Evolutionary conservation across 2,888 invertebrate genomes (phyloP), one percentile per base, ranked within the genome.

Genomic region (Caradrina kadenii): DNA sequence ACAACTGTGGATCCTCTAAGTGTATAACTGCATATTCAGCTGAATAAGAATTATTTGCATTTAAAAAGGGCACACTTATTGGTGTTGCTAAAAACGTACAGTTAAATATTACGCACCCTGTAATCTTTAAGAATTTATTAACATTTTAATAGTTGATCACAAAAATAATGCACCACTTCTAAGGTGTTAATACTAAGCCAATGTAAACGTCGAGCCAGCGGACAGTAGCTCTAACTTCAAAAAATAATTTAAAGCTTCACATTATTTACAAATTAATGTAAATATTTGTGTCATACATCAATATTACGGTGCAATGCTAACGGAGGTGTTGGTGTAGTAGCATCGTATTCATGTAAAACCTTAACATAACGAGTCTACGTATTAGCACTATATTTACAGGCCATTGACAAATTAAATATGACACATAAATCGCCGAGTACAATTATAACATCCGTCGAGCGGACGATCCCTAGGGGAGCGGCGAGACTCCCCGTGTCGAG

Each of bases 231-330:
- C 84, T 82, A 90, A 89, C 87, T 85, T 91, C 87, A 86, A 93
- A 93, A 92, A 95, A 95, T 94, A 94, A 94, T 94, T 95, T 96
- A 95, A 95, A 94, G 94, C 94, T 94, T 94, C 90, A 92, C 90
- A 91, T 87, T 87, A 90, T 88, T 89, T 90, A 91, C 92, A 89
- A 91, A 17, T 15, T 3, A 45, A 90, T 67, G 76, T 76, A 91
- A 90, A 89, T 89, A 88, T 87, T 88, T 80, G 80, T 78, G 79
- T 81, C 81, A 81, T 72, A 82, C 79, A 81, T 84, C 77, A 83
- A 80, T 77, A 73, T 60, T 71, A 64, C 59, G 71, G 66, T 69
- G 79, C 73, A 68, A 67, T 63, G 55, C 59, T 56, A 63, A 81
- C 77, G 72, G 69, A 77, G 62, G 73, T 72, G 77, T 62, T 62